Evolutionary conservation across 2,888 invertebrate genomes (phyloP).

Genomic region (Drosophila buzzatii): DNA sequence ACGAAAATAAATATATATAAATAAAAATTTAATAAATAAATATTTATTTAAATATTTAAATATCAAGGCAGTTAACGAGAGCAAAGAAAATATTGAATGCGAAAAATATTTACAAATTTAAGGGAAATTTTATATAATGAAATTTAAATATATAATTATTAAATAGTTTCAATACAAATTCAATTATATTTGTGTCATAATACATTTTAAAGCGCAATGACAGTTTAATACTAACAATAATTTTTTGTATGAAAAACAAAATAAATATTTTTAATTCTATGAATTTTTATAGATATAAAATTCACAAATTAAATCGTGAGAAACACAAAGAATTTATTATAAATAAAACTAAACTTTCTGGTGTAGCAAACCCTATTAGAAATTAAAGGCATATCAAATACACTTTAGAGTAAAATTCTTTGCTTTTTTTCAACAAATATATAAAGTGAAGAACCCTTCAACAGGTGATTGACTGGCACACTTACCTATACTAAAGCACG

Average conservation of each 20-base stretch:
- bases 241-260: too few species aligned
- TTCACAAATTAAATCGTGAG: neutral
- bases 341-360: neutral
- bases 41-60: neutral
- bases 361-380: neutral
- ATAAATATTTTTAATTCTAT: too few species aligned
- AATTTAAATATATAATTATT: too few species aligned
- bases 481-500: slow-evolving; percentile 38
- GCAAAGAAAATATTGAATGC: too few species aligned
- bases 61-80: too few species aligned
- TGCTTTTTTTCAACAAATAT: neutral
- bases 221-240: too few species aligned
- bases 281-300: neutral
- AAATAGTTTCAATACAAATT: too few species aligned
- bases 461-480: slow-evolving; percentile 59
- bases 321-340: neutral
- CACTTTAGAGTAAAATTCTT: neutral
- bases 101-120: too few species aligned
- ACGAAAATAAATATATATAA: neutral
- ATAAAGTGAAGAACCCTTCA: slow-evolving; percentile 37
- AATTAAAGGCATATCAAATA: neutral
- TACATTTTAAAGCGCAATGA: too few species aligned
- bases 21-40: neutral
- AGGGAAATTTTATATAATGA: too few species aligned
- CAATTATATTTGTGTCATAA: too few species aligned